Conservation (phyloP, 2,797 vertebrate genomes). For the Manis crassicaudata region DNA sequence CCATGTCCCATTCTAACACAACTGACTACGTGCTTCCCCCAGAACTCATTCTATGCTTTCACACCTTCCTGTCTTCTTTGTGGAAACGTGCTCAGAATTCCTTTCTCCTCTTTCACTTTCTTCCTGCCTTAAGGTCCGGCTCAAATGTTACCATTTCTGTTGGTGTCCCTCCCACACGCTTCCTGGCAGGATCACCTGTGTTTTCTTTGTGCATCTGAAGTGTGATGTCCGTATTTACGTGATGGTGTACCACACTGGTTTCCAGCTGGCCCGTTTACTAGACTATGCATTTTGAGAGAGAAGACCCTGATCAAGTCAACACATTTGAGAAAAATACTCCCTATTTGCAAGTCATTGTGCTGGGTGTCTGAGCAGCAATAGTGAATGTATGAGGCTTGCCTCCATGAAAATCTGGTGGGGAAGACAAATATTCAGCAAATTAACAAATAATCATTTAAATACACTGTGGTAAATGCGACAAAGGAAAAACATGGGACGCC, state of each 20-base stretch:
- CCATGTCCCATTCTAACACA: neutral
- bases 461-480: neutral
- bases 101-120: neutral
- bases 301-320: neutral
- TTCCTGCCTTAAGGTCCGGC: neutral
- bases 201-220: neutral
- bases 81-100: neutral
- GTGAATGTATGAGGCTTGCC: neutral
- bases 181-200: neutral
- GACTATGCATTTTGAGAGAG: neutral
- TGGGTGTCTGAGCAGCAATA: neutral
- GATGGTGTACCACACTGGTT: neutral
- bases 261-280: neutral
- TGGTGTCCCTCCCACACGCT: neutral
- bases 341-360: neutral
- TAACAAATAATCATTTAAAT: neutral
- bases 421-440: neutral
- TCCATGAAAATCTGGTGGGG: neutral
- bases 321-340: neutral
- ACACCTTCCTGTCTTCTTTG: neutral
- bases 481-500: neutral
- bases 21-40: neutral
- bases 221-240: neutral
- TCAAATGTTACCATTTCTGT: neutral
- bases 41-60: neutral